Base-by-base conservation (phyloP, 2,888 invertebrate genomes). In the Rhopalosiphum nymphaeae region DNA sequence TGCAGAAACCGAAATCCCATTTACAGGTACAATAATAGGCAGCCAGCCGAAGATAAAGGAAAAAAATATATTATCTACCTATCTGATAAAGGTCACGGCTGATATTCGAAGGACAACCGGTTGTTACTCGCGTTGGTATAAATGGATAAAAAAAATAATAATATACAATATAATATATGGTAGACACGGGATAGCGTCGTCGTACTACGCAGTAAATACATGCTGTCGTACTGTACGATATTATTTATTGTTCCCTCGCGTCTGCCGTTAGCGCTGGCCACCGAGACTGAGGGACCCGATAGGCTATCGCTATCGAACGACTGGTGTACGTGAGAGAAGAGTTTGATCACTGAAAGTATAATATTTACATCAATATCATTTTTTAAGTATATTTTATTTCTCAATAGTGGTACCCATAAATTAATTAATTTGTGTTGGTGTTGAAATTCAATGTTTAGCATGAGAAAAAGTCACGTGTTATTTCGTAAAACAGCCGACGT, bases 41-140 rank as follows among this genome's bases (percentile, higher is more conserved):
- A 10, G 29, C n/a, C 21, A 36, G 42, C n/a, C 21, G 42, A 53
- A 53, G 29, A 67, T 13, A 36, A 88, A 25, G 44, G 44, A 53
- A 78, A 53, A 78, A 53, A 46, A 88, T 36, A 88, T 88, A 46
- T n/a, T n/a, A 53, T 88, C 49, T n/a, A 21, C 36, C 78, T 56
- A 84, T 29, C 42, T 9, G n/a, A 93, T 90, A 93, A 90, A 90
- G 93, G 93, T 93, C 93, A 93, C 29, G 90, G 56, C 42, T 89
- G 56, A 42, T 44, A n/a, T 53, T 2, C 90, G 84, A 93, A 93
- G 93, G 93, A 93, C 85, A 85, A 93, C 93, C 49, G 90, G 93
- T 93, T 90, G 57, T 61, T 46, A 29, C 29, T 46, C 44, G 16
- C 78, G 78, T 57, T 26, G 89, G 61, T 90, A 61, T 90, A 89